Conservation (phyloP, 1,140 invertebrate species). For the Diorhabda carinulata region DNA sequence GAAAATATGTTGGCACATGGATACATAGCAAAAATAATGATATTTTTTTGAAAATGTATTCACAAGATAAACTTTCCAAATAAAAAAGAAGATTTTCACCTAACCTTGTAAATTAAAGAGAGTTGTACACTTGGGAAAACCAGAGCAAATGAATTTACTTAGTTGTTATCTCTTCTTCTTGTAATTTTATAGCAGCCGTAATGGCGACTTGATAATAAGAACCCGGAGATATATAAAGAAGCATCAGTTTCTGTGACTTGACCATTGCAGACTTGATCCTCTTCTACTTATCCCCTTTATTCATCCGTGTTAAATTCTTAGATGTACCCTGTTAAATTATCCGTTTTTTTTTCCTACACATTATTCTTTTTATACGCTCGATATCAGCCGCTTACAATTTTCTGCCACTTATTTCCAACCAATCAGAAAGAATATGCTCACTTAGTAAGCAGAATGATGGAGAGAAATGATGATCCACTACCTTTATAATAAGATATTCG, state of each 20-base stretch:
- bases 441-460: neutral
- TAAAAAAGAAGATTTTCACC: too few relatives aligned
- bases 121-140: too few relatives aligned
- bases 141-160: too few relatives aligned
- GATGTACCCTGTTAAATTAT: constrained; percentile 26
- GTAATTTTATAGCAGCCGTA: too few relatives aligned
- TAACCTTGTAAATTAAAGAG: too few relatives aligned
- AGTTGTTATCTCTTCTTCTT: too few relatives aligned
- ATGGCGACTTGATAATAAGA: too few relatives aligned
- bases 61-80: too few relatives aligned
- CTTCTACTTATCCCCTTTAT: constrained; percentile 34
- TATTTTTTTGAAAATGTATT: too few relatives aligned
- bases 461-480: neutral
- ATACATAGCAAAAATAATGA: too few relatives aligned
- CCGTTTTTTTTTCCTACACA: constrained; percentile 23
- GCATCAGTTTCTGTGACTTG: constrained; percentile 4
- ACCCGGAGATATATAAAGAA: too few relatives aligned
- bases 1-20: too few relatives aligned
- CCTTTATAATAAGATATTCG: neutral
- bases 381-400: constrained; percentile 13
- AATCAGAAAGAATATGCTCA: constrained; percentile 14
- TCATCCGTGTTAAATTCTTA: constrained; percentile 31
- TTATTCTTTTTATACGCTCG: constrained; percentile 21
- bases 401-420: constrained; percentile 14
- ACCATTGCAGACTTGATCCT: constrained; percentile 28